Percentiles rank a stretch among this genome's conserved stretches.
Conservation (phyloP, 2,113 vertebrate genomes). For the Vanacampus margaritifer region DNA sequence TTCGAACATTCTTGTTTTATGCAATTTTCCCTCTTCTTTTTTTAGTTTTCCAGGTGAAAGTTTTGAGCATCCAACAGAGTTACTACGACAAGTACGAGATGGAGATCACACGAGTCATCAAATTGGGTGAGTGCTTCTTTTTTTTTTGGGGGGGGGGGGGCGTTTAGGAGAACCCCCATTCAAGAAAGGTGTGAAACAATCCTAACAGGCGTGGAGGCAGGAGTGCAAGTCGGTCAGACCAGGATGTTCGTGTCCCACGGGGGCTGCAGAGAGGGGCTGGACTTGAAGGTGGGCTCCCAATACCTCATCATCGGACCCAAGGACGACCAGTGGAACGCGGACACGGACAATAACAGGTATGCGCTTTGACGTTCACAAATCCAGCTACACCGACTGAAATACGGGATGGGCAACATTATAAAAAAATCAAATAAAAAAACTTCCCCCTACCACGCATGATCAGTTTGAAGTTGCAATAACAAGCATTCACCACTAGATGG, state of each 20-base stretch:
- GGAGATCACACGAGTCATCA: slow-evolving; percentile 67
- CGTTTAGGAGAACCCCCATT: background rate
- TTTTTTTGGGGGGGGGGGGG: background rate
- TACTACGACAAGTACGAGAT: slow-evolving; percentile 74
- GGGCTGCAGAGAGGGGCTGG: slow-evolving; percentile 61
- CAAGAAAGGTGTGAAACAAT: background rate
- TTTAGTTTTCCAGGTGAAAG: slow-evolving; percentile 65
- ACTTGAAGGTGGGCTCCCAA: slow-evolving; percentile 52
- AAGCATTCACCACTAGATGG: too few relatives aligned
- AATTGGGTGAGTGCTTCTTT: slow-evolving; percentile 60
- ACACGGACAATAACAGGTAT: slow-evolving; percentile 50
- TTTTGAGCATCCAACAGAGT: slow-evolving; percentile 52
- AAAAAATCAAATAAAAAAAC: too few relatives aligned
- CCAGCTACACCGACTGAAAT: too few relatives aligned
- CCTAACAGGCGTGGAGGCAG: slow-evolving; percentile 55
- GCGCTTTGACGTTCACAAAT: too few relatives aligned
- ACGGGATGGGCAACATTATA: too few relatives aligned
- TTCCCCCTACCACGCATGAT: too few relatives aligned
- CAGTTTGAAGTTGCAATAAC: background rate
- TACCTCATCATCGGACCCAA: slow-evolving; percentile 70
- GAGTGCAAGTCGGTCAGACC: slow-evolving; percentile 41
- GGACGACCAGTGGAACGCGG: slow-evolving; percentile 61
- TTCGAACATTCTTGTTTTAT: too few relatives aligned
- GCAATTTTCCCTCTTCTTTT: slow-evolving; percentile 29
- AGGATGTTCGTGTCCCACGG: slow-evolving; percentile 70